Base-by-base conservation (phyloP, 2,113 vertebrate genomes). In the Sinocyclocheilus maitianheensis region DNA sequence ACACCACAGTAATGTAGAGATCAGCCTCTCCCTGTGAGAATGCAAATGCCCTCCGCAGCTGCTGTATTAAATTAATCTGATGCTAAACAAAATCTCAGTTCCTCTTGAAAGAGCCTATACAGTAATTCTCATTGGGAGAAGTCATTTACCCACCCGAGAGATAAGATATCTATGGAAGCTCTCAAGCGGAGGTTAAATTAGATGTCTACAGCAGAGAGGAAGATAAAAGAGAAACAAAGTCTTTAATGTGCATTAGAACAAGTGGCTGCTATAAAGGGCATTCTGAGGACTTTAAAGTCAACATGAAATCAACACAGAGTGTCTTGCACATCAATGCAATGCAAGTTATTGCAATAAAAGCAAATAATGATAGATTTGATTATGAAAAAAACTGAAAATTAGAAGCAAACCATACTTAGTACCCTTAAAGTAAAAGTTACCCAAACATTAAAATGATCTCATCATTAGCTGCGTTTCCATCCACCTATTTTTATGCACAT, bases 1-100 rank as follows among this genome's bases (percentile, higher is more conserved):
- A 85, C 81, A 89, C 62, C 85, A 65, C 81, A 55, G 88, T 77
- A 85, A 82, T 82, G 53, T 30, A 86, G 65, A 62, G 76, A 81
- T 71, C 43, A 60, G 9, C 13, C 81, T 77, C 84, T 85, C 83
- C 5, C 14, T 26, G 71, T 34, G 71, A 24, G 48, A 77, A 85
- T 82, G 82, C 77, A 87, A 87, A 89, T 83, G 77, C 63, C 5
- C 63, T 69, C 65, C 9, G 58, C 63, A 87, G 60, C 72, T 85
- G 82, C 40, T 18, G 26, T n/a, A 65, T 53, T 84, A 37, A 76
- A 78, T 53, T 9, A 78, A 65, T 58, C 79, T 34, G 10, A 60
- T 26, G 37, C 18, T 53, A 9, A 83, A 79, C 40, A 81, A 81
- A 81, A 26, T 85, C 79, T 82, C 87, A 76, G 63, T 53, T 75